Base-by-base conservation (phyloP, 2,113 vertebrate genomes). In the Bubo blakistoni region DNA sequence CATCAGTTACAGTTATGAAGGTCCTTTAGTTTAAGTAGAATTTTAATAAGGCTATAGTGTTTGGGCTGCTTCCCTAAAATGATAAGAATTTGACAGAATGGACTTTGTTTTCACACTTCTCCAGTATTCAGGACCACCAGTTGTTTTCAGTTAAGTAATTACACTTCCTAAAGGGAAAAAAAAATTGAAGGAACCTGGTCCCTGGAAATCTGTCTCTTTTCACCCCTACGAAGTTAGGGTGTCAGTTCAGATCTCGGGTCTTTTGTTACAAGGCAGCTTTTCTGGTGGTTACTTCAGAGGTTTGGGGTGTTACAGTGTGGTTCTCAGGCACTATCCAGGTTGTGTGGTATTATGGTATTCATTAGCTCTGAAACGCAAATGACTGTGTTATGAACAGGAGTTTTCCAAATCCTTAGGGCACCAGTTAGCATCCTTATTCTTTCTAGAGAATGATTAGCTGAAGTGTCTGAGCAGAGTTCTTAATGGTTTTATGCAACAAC, bases 121-220 rank as follows among this genome's bases (percentile, higher is more conserved):
- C 24, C n/a, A 34, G 1, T 62, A 46, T 89, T 84, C 34, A 38
- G 32, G 21, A 16, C 44, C 11, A 3, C 10, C 1, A 10, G 0
- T 71, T 36, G 19, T 55, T 76, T 71, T 63, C 38, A 69, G 0
- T 69, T 29, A 67, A 63, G 29, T 38, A 92, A 17, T 87, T 79
- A 29, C 12, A 10, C 46, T 73, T 86, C 69, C 29, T 54, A 30
- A 71, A 67, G 36, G 25, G 14, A 71, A 80, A 30, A 89, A 78
- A 24, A 29, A 55, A 73, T 66, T 58, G 46, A 84, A 83, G n/a
- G 19, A 63, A 17, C 34, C 5, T 44, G 11, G 11, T 73, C 22
- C 54, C 18, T 74, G 26, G 47, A 67, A 67, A 52, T 40, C 51
- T 80, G 44, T 57, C 47, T 69, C 21, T 88, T 74, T 70, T 26